Base-by-base conservation (phyloP, 2,888 invertebrate species). In the Smittia sp. region DNA sequence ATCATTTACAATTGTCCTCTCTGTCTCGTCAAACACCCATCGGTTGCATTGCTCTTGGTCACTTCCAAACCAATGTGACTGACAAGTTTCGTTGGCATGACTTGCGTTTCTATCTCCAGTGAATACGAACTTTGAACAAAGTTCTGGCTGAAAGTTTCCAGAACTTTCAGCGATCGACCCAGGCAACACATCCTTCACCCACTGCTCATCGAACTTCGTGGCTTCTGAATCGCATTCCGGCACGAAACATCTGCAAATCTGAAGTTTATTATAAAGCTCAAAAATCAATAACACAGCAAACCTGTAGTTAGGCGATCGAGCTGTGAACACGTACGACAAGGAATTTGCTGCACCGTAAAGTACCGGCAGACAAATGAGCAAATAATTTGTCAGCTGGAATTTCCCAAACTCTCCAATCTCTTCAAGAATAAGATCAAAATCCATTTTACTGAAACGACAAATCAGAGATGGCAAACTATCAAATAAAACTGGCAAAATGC, bases 281-380 rank as follows among this genome's bases (percentile, higher is more conserved):
- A 3, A 18, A 22, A 3, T 58, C 22, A 52, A 39, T 39, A 7
- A n/a, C 13, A 39, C n/a, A 15, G 67, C 62, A 76, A 79, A 87
- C 85, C 87, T 85, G 78, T 87, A 87, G 73, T 84, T 80, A 7
- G 87, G 87, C 58, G 84, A 80, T 62, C 86, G 87, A 6, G 87
- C 86, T 1, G 86, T 86, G 79, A 87, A 88, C 7, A 87, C 87
- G 76, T 87, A 87, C 25, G 85, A 86, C 22, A 88, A 78, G 79
- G 86, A 87, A 77, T 87, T 87, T 3, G 86, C 86, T 0, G 86
- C 87, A 13, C 83, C 85, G 79, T 87, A 87, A 75, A 87, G 79
- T 13, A 87, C 86, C 0, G 87, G 87, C 63, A 87, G 77, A 78
- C 87, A 87, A 54, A 87, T 82, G 58, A 87, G 80, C 32, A 85